Base-by-base conservation (phyloP, 2,797 vertebrate genomes). In the Coracias cyanogaster region DNA sequence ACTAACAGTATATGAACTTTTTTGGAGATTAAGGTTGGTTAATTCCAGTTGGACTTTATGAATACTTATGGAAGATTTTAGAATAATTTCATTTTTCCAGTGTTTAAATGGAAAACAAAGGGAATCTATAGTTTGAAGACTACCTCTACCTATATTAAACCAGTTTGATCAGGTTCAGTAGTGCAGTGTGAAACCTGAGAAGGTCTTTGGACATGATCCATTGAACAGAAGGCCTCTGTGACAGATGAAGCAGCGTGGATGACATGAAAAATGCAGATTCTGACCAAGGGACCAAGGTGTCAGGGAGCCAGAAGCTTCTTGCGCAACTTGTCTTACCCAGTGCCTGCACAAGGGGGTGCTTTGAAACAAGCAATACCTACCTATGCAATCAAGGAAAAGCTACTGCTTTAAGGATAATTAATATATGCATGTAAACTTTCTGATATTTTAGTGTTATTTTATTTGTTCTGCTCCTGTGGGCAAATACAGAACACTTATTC, bases 331-430 rank as follows among this genome's bases (percentile, higher is more conserved):
- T 73, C 71, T 93, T 95, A 93, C 94, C 77, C 43, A 74, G 33
- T 82, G 57, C 45, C 81, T 90, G 78, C 95, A 96, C 94, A 94
- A 94, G 94, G 89, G 93, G 93, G 95, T 93, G 87, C 93, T 94
- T 95, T 87, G 86, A 89, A 96, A 89, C 78, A 93, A 94, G 81
- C 71, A 93, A 94, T 90, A 67, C 45, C 62, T 70, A 49, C 41
- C 64, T n/a, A 78, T 12, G 49, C 0, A 1, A 41, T 21, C 39
- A 79, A 70, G 77, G 24, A 73, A 92, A 95, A 91, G 19, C 24
- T 82, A 85, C 52, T 55, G 74, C 64, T 69, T 92, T 81, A 89
- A 78, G 52, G 46, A 49, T 66, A 89, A 93, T 89, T 86, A 94
- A 84, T 48, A 79, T 6, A 26, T 10, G 17, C 19, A 15, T 31